Base-by-base conservation (phyloP, 2,888 invertebrate species). In the Neoascia interrupta region DNA sequence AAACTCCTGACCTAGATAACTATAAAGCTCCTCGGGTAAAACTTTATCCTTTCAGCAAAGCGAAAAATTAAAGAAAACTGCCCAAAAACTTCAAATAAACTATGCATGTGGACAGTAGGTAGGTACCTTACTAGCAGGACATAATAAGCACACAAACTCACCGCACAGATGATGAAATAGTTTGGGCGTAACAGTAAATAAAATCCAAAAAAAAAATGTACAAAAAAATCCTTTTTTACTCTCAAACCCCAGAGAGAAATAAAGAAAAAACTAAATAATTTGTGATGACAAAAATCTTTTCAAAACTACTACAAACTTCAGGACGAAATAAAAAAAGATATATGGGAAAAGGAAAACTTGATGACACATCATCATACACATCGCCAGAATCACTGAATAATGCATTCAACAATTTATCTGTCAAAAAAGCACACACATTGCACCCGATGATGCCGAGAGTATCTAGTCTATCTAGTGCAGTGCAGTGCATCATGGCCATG, bases 381-480 rank as follows among this genome's bases (percentile, higher is more conserved):
- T 58, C 45, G 58, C 23, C 58, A 61, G 41, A 36, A 11, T 66
- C 64, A 41, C 64, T 60, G 70, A 58, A 76, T 70, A 64, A 70
- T 76, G 64, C 70, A 70, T 60, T 60, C 74, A 56, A 75, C 74
- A 66, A 75, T 68, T 68, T 74, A 74, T 68, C 47, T 75, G 66
- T 74, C 64, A 39, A 34, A 49, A 23, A 21, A 26, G 61, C 51
- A 53, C 21, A 37, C 16, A 34, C n/a, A 28, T 6, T 23, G 28
- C 31, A 8, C 31, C 11, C 2, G 13, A 36, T 37, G 18, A 8
- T 1, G 21, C 37, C 15, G 13, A 19, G 31, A 8, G 34, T 66
- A 66, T 74, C 53, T 28, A 64, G 51, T 56, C 39, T 1, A 51
- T 41, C 21, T 23, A 28, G 28, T 13, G 13, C 15, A 19, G 26